Evolutionary conservation across 2,888 invertebrate species (phyloP).

Genomic region (Epirrhoe tristata): DNA sequence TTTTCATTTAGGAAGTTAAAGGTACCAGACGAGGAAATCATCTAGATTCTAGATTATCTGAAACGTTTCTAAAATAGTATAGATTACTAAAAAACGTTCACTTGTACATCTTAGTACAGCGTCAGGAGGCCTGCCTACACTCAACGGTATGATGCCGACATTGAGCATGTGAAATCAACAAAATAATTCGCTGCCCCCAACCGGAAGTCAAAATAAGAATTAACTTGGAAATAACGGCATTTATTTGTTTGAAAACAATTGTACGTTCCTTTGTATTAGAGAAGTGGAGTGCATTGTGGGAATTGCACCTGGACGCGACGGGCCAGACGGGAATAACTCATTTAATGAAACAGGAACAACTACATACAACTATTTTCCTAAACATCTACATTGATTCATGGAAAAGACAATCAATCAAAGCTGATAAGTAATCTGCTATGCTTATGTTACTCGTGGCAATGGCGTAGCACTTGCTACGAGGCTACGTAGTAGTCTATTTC

Average conservation of each 20-base stretch:
- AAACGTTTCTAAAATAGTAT: neutral
- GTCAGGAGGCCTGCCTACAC: too few species aligned
- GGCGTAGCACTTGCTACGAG: slow-evolving; percentile 15
- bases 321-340: neutral
- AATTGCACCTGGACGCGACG: slow-evolving; percentile 22
- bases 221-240: slow-evolving; percentile 30
- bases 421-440: too few species aligned
- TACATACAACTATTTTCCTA: too few species aligned
- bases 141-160: neutral
- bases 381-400: too few species aligned
- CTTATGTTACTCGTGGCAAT: neutral
- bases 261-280: slow-evolving; percentile 19
- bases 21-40: neutral
- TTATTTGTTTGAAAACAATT: slow-evolving; percentile 31
- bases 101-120: too few species aligned
- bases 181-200: slow-evolving; percentile 9
- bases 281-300: slow-evolving; percentile 10
- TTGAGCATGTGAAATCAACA: neutral
- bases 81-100: too few species aligned
- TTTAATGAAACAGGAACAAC: neutral
- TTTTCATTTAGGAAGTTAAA: neutral
- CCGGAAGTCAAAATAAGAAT: slow-evolving; percentile 34
- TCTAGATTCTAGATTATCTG: neutral
- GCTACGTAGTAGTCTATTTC: neutral
- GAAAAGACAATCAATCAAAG: too few species aligned